These are phyloP conservation scores for Epirrita christyi DNA, from an alignment of 2,888 invertebrate species.

Conservation along the genomic window DNA sequence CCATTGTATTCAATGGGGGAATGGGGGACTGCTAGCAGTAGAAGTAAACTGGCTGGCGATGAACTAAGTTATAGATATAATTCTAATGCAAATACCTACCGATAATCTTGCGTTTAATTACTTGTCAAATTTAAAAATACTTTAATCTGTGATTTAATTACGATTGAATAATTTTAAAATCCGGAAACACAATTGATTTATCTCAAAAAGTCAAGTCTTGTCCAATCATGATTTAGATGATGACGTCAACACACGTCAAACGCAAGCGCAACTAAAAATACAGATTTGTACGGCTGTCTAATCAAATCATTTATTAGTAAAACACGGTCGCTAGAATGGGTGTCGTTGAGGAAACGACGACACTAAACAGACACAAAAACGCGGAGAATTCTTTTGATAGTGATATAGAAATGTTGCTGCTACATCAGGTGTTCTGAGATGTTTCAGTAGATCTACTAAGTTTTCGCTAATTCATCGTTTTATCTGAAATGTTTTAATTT, in stretches of 20 bases:
- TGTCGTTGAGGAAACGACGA: slow-evolving; percentile 24
- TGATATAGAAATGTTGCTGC: background rate
- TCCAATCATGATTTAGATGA: slow-evolving; percentile 46
- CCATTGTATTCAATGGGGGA: too few species aligned
- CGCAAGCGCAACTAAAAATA: slow-evolving; percentile 59
- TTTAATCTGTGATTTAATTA: slow-evolving; percentile 14
- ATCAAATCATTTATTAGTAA: slow-evolving; percentile 59
- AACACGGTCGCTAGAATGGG: slow-evolving; percentile 30
- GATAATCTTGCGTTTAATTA: slow-evolving; percentile 6
- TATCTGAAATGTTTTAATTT: too few species aligned
- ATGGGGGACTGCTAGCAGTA: too few species aligned
- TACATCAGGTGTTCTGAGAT: background rate
- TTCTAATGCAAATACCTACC: background rate
- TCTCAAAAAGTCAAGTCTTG: slow-evolving; percentile 6
- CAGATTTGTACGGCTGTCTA: slow-evolving; percentile 56
- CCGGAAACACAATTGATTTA: slow-evolving; percentile 18
- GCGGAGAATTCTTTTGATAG: slow-evolving; percentile 24
- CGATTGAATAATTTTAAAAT: slow-evolving; percentile 17
- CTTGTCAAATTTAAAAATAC: slow-evolving; percentile 5
- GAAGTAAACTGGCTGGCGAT: too few species aligned
- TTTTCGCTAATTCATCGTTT: too few species aligned
- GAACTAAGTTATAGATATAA: too few species aligned
- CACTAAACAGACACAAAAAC: slow-evolving; percentile 13
- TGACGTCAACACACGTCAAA: slow-evolving; percentile 56
- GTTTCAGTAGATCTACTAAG: too few species aligned